Conservation (phyloP, 2,797 vertebrate genomes). For the Knipowitschia caucasica region DNA sequence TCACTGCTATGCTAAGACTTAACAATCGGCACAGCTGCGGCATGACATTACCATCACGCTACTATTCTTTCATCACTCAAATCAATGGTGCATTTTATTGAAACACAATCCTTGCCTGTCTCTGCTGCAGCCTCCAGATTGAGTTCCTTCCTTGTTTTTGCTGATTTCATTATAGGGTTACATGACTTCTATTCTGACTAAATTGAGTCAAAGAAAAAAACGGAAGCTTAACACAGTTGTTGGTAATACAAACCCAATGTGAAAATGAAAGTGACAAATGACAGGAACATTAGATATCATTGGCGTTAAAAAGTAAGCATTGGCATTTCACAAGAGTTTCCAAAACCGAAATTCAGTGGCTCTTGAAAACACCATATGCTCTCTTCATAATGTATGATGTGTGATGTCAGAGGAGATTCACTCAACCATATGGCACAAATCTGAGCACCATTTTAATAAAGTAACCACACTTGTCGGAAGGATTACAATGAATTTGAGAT, state of each 20-base stretch:
- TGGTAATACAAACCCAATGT: constrained; percentile 11
- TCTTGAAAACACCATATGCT: constrained; percentile 67
- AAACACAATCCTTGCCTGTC: constrained; percentile 70
- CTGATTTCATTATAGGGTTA: constrained; percentile 53
- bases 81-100: constrained; percentile 74
- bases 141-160: constrained; percentile 54
- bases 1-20: too few relatives aligned
- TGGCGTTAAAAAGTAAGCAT: constrained; percentile 6
- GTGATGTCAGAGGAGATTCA: constrained; percentile 61
- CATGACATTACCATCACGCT: constrained; percentile 43
- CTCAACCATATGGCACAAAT: constrained; percentile 66
- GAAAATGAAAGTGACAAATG: constrained; percentile 4
- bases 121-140: constrained; percentile 58
- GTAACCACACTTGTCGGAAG: constrained; percentile 31
- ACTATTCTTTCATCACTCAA: constrained; percentile 69
- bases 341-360: constrained; percentile 36
- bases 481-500: constrained; percentile 13
- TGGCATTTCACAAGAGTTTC: constrained; percentile 34
- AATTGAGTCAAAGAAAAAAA: constrained; percentile 13
- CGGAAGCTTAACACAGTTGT: not conserved
- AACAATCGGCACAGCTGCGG: constrained; percentile 44
- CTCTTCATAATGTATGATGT: constrained; percentile 70
- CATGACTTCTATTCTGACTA: constrained; percentile 23
- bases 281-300: constrained; percentile 13
- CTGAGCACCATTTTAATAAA: constrained; percentile 37